A percentile compares a stretch with the other conserved stretches of the same genome.
These are phyloP conservation scores for Tipula unca DNA, from an alignment of 2,888 invertebrate species.

Conservation along the genomic window DNA sequence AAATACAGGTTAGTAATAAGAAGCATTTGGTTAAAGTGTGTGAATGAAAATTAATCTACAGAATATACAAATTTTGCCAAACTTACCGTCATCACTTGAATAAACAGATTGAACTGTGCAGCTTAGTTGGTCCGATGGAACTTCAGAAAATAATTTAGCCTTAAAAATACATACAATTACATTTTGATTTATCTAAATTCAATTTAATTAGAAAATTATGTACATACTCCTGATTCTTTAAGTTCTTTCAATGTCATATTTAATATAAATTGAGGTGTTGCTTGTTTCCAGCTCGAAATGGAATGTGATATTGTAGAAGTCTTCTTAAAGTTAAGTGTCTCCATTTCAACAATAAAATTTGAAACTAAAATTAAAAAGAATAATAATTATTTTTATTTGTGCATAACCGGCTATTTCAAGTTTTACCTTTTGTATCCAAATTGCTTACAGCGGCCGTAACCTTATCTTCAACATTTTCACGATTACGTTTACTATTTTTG, in stretches of 20 bases:
- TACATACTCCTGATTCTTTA: neutral
- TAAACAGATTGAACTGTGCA: neutral
- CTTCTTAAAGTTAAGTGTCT: neutral
- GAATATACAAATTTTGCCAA: neutral
- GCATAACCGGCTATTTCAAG: neutral
- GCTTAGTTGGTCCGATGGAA: neutral
- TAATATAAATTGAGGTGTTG: neutral
- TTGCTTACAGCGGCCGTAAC: slow-evolving; percentile 24
- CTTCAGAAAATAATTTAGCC: neutral
- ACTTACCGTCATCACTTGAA: neutral
- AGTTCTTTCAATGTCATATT: neutral
- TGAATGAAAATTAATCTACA: neutral
- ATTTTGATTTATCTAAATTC: neutral
- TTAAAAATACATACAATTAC: neutral
- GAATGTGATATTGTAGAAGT: neutral
- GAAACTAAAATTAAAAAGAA: neutral
- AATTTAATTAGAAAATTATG: neutral
- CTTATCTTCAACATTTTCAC: slow-evolving; percentile 35
- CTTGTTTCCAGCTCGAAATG: neutral
- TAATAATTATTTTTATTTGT: neutral
- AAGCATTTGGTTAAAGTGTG: neutral
- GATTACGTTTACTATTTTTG: slow-evolving; percentile 38
- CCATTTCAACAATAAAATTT: neutral
- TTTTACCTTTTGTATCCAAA: slow-evolving; percentile 3
- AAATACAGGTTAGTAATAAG: neutral